Conservation (phyloP, 2,888 invertebrate species). For the Sinopyrophorus schimmeli region DNA sequence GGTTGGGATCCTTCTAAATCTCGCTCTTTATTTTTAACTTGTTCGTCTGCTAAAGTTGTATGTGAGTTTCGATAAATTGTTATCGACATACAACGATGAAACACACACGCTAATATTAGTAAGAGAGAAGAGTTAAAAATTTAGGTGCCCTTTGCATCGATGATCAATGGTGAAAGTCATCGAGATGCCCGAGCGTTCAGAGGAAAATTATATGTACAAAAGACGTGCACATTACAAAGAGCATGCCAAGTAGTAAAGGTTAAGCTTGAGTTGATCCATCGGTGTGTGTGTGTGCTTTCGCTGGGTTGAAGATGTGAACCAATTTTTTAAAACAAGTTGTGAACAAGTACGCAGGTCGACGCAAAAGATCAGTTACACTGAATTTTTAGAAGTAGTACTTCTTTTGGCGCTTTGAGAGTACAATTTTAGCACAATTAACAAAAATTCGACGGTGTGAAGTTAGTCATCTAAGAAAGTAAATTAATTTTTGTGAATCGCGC, state of each 20-base stretch:
- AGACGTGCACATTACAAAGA: constrained; percentile 41
- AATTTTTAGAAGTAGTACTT: too few relatives aligned
- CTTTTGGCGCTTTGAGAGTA: too few relatives aligned
- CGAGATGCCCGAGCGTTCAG: constrained; percentile 3
- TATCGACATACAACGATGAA: too few relatives aligned
- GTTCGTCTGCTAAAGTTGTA: background rate
- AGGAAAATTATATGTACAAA: constrained; percentile 19
- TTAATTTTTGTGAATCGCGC: too few relatives aligned
- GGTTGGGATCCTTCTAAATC: constrained; percentile 11
- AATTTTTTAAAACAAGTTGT: too few relatives aligned
- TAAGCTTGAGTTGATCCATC: constrained; percentile 39
- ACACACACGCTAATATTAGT: too few relatives aligned
- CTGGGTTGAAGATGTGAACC: constrained; percentile 29
- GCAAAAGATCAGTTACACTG: too few relatives aligned
- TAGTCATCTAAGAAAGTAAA: too few relatives aligned
- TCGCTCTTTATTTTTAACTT: constrained; percentile 5
- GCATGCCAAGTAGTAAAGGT: constrained; percentile 36
- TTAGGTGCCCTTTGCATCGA: background rate
- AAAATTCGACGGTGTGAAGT: too few relatives aligned
- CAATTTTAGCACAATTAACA: too few relatives aligned
- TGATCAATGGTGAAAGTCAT: background rate
- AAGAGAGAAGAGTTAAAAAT: background rate
- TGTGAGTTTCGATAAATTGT: too few relatives aligned
- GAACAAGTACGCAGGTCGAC: too few relatives aligned
- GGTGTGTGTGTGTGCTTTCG: constrained; percentile 48